Evolutionary conservation across 2,888 invertebrate species (phyloP).

Genomic region (Apamea anceps): DNA sequence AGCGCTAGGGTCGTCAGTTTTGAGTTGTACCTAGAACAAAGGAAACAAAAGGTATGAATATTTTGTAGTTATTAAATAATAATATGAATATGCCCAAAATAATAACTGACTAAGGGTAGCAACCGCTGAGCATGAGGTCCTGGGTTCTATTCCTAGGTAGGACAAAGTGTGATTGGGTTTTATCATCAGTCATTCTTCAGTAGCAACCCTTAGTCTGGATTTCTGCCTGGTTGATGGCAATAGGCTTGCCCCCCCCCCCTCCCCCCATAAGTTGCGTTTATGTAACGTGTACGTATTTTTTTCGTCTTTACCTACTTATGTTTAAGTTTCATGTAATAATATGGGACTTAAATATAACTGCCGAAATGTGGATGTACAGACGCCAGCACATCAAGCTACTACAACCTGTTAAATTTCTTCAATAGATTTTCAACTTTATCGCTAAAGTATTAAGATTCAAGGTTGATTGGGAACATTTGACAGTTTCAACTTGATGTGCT

Average conservation of each 20-base stretch:
- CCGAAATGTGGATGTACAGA: neutral
- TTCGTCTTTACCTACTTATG: too few species aligned
- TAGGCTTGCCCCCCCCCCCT: too few species aligned
- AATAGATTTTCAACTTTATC: too few species aligned
- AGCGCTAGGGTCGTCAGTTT: constrained; percentile 96
- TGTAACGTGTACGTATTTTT: too few species aligned
- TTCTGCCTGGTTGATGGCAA: neutral
- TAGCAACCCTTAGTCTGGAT: neutral
- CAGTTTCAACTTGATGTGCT: too few species aligned
- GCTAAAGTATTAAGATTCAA: too few species aligned
- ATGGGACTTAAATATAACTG: neutral
- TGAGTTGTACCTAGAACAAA: constrained; percentile 92
- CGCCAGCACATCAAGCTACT: too few species aligned
- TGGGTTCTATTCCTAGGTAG: neutral
- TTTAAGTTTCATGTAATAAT: too few species aligned
- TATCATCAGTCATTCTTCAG: neutral
- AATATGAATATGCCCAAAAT: neutral
- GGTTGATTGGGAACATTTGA: too few species aligned
- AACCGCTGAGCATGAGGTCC: neutral
- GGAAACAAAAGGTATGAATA: constrained; percentile 16
- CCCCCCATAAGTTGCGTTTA: neutral
- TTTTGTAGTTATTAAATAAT: neutral
- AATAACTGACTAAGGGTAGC: neutral
- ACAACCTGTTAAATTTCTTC: too few species aligned
- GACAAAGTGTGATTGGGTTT: neutral